Evolutionary conservation across 2,888 invertebrate genomes (phyloP), one percentile per base, ranked within the genome.

Genomic region (Neocrepidodera transversa): DNA sequence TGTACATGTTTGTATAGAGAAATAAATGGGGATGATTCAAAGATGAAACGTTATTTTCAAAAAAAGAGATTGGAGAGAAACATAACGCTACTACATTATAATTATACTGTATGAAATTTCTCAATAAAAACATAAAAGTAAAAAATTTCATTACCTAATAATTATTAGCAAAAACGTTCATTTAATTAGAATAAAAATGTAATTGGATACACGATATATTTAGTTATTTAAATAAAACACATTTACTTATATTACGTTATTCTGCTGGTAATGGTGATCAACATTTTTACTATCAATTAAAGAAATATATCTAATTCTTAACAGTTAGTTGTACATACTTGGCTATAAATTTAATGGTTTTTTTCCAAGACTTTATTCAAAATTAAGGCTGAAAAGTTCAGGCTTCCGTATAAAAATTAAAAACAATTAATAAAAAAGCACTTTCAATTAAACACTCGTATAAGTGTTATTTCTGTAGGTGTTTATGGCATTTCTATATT

Each of bases 401-500:
- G 13, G 14, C 45, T 45, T 45, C 45, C 45, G 45, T 17, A 17
- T 45, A 20, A 45, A 8, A 45, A 45, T 20, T 13, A 14, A 45
- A 45, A n/a, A 23, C 45, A 45, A 45, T 45, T 45, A 45, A 45
- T 45, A 45, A 45, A 45, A 45, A 11, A 23, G 45, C 45, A 45
- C 45, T 45, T 45, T 45, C 45, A 45, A 45, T 45, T 45, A 45
- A 45, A 10, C 13, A 17, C 23, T 20, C 26, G 20, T 26, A 26
- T 45, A 20, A 26, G 23, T 23, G 23, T 45, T 20, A 45, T 23
- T 11, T 45, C 45, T 45, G 45, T 45, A 45, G 45, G 45, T 45
- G 45, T 45, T 45, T 45, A 45, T 45, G 45, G 45, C 26, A 26
- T 45, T 45, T 45, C 45, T 45, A 45, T 45, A 45, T 45, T 45